Evolutionary conservation across 2,113 vertebrate species (phyloP), one percentile per base, ranked within the genome.

Genomic region (Odontophorus gujanensis): DNA sequence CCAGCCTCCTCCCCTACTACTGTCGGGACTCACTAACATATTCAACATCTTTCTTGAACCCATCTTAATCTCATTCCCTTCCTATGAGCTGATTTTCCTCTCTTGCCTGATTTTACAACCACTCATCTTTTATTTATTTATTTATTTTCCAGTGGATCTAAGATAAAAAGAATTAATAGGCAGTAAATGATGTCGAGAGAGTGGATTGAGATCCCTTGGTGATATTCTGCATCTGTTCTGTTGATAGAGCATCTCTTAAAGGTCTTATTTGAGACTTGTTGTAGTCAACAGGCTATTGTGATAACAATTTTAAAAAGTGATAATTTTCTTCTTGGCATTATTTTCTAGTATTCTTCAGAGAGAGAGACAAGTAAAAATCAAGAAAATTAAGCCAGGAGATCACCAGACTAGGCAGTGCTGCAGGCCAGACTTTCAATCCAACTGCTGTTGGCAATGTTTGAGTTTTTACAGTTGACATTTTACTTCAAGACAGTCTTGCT

Each of bases 31-130:
- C n/a, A 9, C 36, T 53, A 22, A 43, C 4, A 21, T 65, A 43
- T 11, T 20, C n/a, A 30, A 30, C 20, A 47, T 73, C 26, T 80
- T 48, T 79, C 42, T 83, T 85, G 45, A 88, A 21, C n/a, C 42
- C 1, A 0, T 20, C 13, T 0, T 0, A 69, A 9, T 53, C 21
- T 81, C 32, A 11, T 74, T 74, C 13, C 18, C 16, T 53, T 86
- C 48, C 65, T 66, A 12, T 40, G 47, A 81, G 53, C 8, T 20
- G 13, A 8, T 53, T 10, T 30, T 30, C 51, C 26, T 53, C 28
- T 53, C 51, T 11, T 1, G 1, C 32, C n/a, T 76, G 25, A 38
- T 71, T 90, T 90, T 80, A 74, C 59, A 40, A 74, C 13, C 7
- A 85, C 8, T 1, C 3, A 13, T 47, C 24, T 6, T 30, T 57